A percentile compares a stretch with the other conserved stretches of the same genome.
phyloP scores from a whole-genome alignment of 2,797 vertebrate genomes.

The Premnoplex brunnescens region DNA sequence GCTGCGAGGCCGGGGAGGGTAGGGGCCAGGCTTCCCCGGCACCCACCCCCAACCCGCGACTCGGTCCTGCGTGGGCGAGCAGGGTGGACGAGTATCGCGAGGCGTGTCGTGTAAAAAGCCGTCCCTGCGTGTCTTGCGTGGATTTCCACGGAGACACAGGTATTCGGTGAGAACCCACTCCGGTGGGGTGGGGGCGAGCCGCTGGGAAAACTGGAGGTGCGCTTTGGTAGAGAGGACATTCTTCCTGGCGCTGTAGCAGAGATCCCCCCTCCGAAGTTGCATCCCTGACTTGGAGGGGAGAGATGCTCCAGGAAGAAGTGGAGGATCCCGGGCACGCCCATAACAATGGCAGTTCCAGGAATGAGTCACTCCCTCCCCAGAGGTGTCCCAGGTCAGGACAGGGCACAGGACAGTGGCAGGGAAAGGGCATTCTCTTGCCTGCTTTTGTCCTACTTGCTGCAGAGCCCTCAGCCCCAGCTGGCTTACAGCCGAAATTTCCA shows the following conservation, averaged over 20 bases:
- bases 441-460: neutral
- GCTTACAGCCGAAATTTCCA: neutral
- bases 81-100: neutral
- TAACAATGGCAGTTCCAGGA: neutral
- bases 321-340: neutral
- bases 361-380: neutral
- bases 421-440: neutral
- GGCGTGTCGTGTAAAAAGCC: neutral
- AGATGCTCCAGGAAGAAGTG: neutral
- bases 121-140: neutral
- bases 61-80: neutral
- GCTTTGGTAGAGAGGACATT: neutral
- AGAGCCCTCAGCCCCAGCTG: neutral
- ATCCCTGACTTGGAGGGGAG: neutral
- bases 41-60: rapidly evolving
- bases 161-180: neutral
- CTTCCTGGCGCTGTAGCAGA: neutral
- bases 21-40: neutral
- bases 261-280: neutral
- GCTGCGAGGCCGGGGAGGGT: neutral
- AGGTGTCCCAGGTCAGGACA: neutral
- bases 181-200: rapidly evolving
- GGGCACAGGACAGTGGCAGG: neutral
- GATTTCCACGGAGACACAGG: rapidly evolving
- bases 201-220: neutral